Evolutionary conservation across 2,888 invertebrate genomes (phyloP).

Genomic region (Perizoma affinitatum): DNA sequence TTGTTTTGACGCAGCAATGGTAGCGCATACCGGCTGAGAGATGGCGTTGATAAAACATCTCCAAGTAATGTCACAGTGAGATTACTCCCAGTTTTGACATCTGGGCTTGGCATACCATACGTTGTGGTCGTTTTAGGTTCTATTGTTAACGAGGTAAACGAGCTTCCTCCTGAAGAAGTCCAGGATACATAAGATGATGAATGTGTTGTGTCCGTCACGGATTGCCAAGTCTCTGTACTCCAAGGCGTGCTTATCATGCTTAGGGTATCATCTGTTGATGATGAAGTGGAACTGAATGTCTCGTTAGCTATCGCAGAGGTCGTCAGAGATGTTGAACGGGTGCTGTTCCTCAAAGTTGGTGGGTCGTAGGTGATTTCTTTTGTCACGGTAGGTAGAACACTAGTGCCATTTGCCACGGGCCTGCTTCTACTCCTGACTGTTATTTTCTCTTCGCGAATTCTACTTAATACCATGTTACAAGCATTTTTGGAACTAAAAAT

Average conservation of each 20-base stretch:
- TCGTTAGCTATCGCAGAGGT: slow-evolving; percentile 22
- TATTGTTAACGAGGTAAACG: slow-evolving; percentile 16
- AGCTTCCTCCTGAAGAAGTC: neutral
- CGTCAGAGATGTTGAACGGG: slow-evolving; percentile 4
- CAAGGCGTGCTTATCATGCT: slow-evolving; percentile 63
- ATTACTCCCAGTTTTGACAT: slow-evolving; percentile 23
- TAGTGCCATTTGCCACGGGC: neutral
- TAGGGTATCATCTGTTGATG: slow-evolving; percentile 48
- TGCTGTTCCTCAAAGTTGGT: slow-evolving; percentile 1
- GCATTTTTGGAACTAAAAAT: neutral
- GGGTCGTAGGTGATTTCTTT: neutral
- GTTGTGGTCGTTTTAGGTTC: slow-evolving; percentile 45
- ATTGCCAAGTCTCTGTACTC: slow-evolving; percentile 52
- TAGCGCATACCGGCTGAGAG: slow-evolving; percentile 5
- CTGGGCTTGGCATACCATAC: slow-evolving; percentile 25
- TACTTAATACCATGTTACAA: slow-evolving; percentile 12
- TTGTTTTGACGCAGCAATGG: neutral
- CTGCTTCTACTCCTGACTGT: neutral
- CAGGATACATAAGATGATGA: neutral
- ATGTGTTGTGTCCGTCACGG: neutral
- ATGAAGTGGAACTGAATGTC: neutral
- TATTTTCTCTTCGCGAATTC: slow-evolving; percentile 13
- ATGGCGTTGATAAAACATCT: neutral
- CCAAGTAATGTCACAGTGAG: slow-evolving; percentile 32
- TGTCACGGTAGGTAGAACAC: neutral